Conservation (phyloP, 2,113 vertebrate genomes). For the Gallinago paraguaiae region DNA sequence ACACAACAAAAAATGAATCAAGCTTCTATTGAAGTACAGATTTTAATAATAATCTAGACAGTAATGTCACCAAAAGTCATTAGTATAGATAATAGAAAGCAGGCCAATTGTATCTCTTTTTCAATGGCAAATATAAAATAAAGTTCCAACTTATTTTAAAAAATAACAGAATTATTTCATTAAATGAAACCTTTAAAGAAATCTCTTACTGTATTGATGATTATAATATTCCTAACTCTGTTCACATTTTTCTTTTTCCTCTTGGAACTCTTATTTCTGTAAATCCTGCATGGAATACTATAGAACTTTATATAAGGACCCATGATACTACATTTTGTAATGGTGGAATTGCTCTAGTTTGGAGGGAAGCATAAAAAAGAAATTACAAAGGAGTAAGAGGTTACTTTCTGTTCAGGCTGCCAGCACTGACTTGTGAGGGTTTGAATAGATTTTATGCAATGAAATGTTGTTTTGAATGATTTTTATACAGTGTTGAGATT, state of each 20-base stretch:
- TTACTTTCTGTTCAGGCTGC: not conserved
- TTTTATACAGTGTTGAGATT: not conserved
- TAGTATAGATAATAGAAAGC: not conserved
- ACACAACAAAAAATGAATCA: not conserved
- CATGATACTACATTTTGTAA: not conserved
- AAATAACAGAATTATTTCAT: not conserved
- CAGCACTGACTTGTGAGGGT: not conserved
- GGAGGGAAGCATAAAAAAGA: not conserved
- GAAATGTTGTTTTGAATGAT: not conserved
- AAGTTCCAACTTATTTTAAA: not conserved
- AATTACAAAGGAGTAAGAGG: not conserved
- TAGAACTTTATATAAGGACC: not conserved
- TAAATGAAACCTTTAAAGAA: not conserved
- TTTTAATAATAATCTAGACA: not conserved
- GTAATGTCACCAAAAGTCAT: not conserved
- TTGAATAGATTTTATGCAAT: not conserved
- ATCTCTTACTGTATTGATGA: not conserved
- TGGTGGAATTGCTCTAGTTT: not conserved
- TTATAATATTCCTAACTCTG: not conserved
- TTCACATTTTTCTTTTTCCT: not conserved
- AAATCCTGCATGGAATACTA: not conserved
- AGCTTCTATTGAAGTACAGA: not conserved
- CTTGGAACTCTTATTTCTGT: not conserved
- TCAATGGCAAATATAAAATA: not conserved
- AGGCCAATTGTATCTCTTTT: not conserved